A percentile compares a stretch with the other conserved stretches of the same genome.
These are phyloP conservation scores for Crypturellus tataupa DNA, from an alignment of 2,797 vertebrate genomes.

Conservation along the genomic window DNA sequence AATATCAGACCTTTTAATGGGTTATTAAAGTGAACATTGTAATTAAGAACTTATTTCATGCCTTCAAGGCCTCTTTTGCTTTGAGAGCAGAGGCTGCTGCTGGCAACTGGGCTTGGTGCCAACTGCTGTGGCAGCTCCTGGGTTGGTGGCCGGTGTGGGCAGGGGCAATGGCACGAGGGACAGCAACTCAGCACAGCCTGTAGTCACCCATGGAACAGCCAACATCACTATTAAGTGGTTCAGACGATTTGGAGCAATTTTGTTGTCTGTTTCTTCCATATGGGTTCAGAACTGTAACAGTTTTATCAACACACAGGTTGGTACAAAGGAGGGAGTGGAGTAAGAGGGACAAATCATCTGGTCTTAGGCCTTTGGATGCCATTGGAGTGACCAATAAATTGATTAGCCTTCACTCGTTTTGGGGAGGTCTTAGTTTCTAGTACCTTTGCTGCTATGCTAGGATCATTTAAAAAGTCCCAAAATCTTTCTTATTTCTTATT, in stretches of 20 bases:
- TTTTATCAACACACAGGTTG: too few species aligned
- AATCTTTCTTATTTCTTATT: background rate
- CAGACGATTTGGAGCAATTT: background rate
- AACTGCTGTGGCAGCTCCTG: background rate
- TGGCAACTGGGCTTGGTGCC: background rate
- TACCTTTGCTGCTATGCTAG: background rate
- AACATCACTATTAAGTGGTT: background rate
- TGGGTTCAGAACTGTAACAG: too few species aligned
- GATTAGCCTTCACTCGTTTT: background rate
- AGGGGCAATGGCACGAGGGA: too few species aligned
- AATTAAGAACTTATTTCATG: background rate
- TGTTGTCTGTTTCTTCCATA: background rate
- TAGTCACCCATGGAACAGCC: background rate
- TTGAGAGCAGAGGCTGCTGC: background rate
- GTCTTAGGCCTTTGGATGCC: background rate
- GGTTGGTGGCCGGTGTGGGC: background rate
- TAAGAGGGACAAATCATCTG: background rate
- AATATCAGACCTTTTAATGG: background rate
- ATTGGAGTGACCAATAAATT: background rate
- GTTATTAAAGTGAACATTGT: background rate
- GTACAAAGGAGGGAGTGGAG: background rate
- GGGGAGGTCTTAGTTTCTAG: background rate
- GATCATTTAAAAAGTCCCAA: background rate
- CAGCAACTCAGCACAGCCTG: background rate
- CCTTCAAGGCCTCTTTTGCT: background rate